These are phyloP conservation scores for Solenopsis invicta DNA, from an alignment of 1,140 invertebrate species.

Conservation along the genomic window DNA sequence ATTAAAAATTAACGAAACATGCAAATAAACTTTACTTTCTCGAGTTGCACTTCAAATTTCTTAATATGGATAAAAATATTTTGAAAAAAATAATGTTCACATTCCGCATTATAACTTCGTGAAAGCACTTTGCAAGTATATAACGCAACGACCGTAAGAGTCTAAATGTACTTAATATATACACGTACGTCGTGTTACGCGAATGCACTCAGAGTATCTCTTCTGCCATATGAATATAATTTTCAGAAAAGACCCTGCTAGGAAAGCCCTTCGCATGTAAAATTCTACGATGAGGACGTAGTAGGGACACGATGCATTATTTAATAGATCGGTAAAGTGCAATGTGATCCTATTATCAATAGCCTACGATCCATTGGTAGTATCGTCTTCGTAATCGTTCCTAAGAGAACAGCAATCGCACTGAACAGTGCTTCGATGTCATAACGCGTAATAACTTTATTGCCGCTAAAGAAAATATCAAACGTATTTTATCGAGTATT, in stretches of 20 bases:
- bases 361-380: slow-evolving; percentile 2
- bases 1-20: slow-evolving; percentile 31
- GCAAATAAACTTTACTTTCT: slow-evolving; percentile 15
- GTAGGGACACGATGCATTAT: slow-evolving; percentile 7
- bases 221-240: slow-evolving; percentile 28
- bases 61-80: not conserved
- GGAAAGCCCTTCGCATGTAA: not conserved
- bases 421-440: not conserved
- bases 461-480: not conserved
- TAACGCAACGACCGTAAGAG: not conserved
- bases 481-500: not conserved
- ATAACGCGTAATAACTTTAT: slow-evolving; percentile 12
- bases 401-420: slow-evolving; percentile 21
- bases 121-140: not conserved
- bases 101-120: slow-evolving; percentile 9
- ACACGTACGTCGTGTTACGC: not conserved
- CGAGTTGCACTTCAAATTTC: not conserved
- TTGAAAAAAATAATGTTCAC: not conserved
- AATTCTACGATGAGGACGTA: slow-evolving; percentile 16
- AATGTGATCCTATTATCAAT: slow-evolving; percentile 15
- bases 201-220: slow-evolving; percentile 33
- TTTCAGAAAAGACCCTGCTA: slow-evolving; percentile 35
- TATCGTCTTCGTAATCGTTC: not conserved
- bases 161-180: slow-evolving; percentile 31
- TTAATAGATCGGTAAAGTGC: slow-evolving; percentile 40